These are phyloP conservation scores for Acanthococcus lagerstroemiae DNA, from an alignment of 2,888 invertebrate genomes.

Conservation along the genomic window DNA sequence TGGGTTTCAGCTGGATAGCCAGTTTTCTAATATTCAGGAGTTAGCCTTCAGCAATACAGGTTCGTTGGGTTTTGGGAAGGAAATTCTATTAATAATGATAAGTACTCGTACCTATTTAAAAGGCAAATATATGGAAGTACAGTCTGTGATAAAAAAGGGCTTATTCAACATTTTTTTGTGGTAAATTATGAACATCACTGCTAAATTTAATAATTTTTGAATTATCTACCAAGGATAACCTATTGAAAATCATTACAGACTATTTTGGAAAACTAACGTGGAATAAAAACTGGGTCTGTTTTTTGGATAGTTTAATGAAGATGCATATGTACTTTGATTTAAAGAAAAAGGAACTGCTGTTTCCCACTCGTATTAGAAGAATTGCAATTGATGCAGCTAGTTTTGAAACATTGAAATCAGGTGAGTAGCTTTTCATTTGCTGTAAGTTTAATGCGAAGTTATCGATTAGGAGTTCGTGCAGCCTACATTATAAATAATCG, in stretches of 20 bases:
- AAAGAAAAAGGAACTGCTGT: constrained; percentile 10
- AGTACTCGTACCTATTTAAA: no score
- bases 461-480: no score
- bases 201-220: no score
- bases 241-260: neutral
- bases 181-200: no score
- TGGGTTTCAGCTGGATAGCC: constrained; percentile 12
- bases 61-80: no score
- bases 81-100: no score
- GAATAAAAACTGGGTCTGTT: constrained; percentile 76
- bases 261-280: constrained; percentile 50
- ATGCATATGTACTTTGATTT: constrained; percentile 10
- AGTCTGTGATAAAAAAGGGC: no score
- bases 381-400: neutral
- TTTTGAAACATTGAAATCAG: constrained; percentile 1
- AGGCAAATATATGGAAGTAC: no score
- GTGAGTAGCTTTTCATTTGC: neutral
- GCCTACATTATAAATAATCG: no score
- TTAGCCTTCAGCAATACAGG: constrained; percentile 9
- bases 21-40: constrained; percentile 11
- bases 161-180: no score
- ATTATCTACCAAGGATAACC: neutral
- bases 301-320: constrained; percentile 67
- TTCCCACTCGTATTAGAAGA: constrained; percentile 11
- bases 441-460: no score